A percentile compares a stretch with the other conserved stretches of the same genome.
These are phyloP conservation scores for Myotis daubentonii DNA, from an alignment of 2,797 vertebrate species.

Conservation along the genomic window DNA sequence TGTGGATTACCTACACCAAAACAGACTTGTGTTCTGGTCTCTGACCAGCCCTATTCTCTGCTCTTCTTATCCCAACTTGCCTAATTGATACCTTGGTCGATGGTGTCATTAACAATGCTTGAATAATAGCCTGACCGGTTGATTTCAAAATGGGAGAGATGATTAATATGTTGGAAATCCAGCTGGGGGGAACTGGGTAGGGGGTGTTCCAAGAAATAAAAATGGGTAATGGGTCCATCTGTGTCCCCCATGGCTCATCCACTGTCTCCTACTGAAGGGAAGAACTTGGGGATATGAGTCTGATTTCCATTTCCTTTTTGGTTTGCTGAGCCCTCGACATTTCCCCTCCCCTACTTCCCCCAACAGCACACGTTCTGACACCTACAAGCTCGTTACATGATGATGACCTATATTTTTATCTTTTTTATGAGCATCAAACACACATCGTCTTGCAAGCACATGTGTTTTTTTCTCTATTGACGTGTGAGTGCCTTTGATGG, in stretches of 20 bases:
- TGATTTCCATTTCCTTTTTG: constrained; percentile 1
- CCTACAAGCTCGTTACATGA: constrained; percentile 78
- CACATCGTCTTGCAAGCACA: constrained; percentile 84
- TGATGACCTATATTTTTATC: constrained; percentile 85
- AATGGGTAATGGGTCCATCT: not conserved
- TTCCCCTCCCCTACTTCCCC: constrained; percentile 35
- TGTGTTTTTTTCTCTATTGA: constrained; percentile 82
- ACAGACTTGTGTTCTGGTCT: constrained; percentile 63
- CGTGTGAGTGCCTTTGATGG: constrained; percentile 85
- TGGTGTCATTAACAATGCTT: constrained; percentile 84
- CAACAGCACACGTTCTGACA: constrained; percentile 70
- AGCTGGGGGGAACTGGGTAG: not conserved
- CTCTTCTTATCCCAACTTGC: constrained; percentile 85
- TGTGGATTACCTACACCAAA: constrained; percentile 45
- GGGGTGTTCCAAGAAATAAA: constrained; percentile 1
- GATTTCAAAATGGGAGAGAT: constrained; percentile 80
- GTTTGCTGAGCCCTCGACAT: not conserved
- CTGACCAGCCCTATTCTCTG: constrained; percentile 67
- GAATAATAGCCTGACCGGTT: constrained; percentile 83
- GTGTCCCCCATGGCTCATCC: not conserved
- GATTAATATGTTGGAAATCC: constrained; percentile 80
- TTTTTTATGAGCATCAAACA: constrained; percentile 88
- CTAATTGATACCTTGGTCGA: constrained; percentile 86
- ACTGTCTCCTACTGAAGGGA: not conserved
- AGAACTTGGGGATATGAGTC: not conserved